These are phyloP conservation scores for Clinocottus analis DNA, from an alignment of 2,113 vertebrate species.

Conservation along the genomic window DNA sequence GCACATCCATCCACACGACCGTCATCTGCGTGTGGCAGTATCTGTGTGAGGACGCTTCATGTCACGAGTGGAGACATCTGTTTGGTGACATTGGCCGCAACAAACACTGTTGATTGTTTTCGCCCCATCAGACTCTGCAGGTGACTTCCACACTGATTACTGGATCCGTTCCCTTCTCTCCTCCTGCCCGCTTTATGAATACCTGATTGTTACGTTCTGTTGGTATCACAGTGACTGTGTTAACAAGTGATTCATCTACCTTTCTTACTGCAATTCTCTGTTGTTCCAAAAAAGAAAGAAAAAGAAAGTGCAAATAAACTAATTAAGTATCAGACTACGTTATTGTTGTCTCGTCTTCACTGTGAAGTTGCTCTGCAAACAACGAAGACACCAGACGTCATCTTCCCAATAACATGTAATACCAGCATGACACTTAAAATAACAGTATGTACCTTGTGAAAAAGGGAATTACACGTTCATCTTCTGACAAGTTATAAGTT, in stretches of 20 bases:
- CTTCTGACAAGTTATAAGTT: neutral
- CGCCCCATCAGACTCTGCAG: constrained; percentile 6
- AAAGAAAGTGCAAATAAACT: neutral
- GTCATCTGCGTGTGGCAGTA: constrained; percentile 43
- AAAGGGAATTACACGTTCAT: neutral
- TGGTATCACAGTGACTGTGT: neutral
- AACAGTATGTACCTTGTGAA: neutral
- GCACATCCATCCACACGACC: constrained; percentile 10
- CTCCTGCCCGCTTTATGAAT: neutral
- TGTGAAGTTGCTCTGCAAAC: neutral
- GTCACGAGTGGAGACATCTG: constrained; percentile 17
- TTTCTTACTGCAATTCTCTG: neutral
- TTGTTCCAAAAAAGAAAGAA: neutral
- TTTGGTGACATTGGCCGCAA: constrained; percentile 47
- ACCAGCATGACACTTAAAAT: neutral
- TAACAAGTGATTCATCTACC: neutral
- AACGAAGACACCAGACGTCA: neutral
- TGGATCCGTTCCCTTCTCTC: neutral
- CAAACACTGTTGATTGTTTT: constrained; percentile 31
- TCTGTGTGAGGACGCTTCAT: constrained; percentile 13
- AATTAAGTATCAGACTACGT: neutral
- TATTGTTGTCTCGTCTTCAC: neutral
- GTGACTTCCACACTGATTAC: constrained; percentile 55
- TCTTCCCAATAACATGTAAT: neutral
- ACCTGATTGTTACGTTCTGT: neutral